These are phyloP conservation scores for Parnassius apollo DNA, from an alignment of 2,888 invertebrate species.

Conservation along the genomic window DNA sequence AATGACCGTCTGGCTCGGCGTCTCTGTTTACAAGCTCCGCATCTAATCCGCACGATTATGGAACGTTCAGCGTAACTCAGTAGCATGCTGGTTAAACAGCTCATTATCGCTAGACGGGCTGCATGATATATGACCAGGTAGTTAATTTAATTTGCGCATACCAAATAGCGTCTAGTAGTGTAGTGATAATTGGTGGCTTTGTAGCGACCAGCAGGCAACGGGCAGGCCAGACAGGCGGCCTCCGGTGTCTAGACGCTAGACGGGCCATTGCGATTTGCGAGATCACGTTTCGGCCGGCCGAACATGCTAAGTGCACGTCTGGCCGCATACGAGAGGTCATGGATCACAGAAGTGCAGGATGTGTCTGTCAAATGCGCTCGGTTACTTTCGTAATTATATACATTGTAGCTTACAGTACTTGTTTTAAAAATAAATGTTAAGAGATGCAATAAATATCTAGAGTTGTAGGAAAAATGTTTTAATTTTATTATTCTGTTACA, in stretches of 20 bases:
- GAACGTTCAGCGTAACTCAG: slow-evolving; percentile 11
- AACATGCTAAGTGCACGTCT: slow-evolving; percentile 76
- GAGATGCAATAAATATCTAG: no score
- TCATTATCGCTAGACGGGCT: slow-evolving; percentile 10
- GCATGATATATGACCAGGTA: slow-evolving; percentile 10
- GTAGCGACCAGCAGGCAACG: slow-evolving; percentile 52
- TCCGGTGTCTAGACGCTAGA: slow-evolving; percentile 66
- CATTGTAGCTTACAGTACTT: no score
- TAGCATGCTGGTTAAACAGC: slow-evolving; percentile 5
- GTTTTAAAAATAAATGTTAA: no score
- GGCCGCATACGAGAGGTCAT: slow-evolving; percentile 36
- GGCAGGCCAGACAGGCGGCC: slow-evolving; percentile 62
- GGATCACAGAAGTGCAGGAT: slow-evolving; percentile 35
- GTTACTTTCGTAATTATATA: no score
- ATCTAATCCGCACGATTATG: slow-evolving; percentile 30
- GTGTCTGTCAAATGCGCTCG: slow-evolving; percentile 29
- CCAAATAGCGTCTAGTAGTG: slow-evolving; percentile 33
- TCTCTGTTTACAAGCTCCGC: slow-evolving; percentile 49
- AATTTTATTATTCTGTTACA: no score
- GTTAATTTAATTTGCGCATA: slow-evolving; percentile 24
- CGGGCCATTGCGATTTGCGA: slow-evolving; percentile 61
- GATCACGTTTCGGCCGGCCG: slow-evolving; percentile 75
- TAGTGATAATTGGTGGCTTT: slow-evolving; percentile 62
- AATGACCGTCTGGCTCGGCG: slow-evolving; percentile 57
- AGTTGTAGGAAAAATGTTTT: no score